Evolutionary conservation across 2,797 vertebrate genomes (phyloP).

Genomic region (Poecilia gillii): DNA sequence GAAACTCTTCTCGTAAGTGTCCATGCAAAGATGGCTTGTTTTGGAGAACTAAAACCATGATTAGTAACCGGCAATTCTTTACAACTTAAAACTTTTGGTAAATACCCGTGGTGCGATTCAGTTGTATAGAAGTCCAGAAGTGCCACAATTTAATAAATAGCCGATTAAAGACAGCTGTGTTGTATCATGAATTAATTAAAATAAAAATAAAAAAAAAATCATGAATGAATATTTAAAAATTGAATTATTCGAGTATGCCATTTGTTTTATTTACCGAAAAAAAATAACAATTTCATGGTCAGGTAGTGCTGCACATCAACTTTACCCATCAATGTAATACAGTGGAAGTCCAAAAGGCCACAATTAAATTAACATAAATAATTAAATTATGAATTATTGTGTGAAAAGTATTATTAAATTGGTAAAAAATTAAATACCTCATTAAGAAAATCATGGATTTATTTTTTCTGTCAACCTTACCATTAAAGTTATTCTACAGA

Average conservation of each 20-base stretch:
- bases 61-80: not conserved
- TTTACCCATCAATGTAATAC: not conserved
- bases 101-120: not conserved
- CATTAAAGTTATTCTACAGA: not conserved
- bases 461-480: not conserved
- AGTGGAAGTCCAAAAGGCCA: not conserved
- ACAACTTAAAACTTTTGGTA: not conserved
- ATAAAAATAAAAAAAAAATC: not conserved
- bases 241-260: not conserved
- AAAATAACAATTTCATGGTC: not conserved
- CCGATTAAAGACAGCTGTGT: not conserved
- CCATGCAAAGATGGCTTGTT: not conserved
- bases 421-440: not conserved
- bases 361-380: not conserved
- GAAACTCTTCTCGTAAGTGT: slow-evolving; percentile 94
- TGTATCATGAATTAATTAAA: not conserved
- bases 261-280: not conserved
- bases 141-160: not conserved
- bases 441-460: not conserved
- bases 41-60: not conserved
- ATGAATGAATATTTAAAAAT: not conserved
- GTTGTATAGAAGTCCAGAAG: not conserved
- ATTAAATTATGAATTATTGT: not conserved
- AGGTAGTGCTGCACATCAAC: not conserved
- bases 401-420: not conserved